phyloP scores from a whole-genome alignment of 2,797 vertebrate species.

The Ara ararauna region DNA sequence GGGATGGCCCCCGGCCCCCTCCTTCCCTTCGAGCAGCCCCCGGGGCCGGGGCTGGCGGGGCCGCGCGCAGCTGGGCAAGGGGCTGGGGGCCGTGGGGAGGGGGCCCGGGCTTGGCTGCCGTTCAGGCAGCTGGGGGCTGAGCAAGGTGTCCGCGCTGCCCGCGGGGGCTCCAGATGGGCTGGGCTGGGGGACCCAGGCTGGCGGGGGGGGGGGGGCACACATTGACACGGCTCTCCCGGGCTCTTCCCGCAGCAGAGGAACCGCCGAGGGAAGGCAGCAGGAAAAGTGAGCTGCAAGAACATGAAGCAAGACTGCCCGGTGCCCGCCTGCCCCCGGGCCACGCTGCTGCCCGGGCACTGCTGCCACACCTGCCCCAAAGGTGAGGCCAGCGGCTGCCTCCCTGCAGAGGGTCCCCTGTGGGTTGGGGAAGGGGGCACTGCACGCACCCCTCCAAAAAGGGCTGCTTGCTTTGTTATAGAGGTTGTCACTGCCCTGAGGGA shows the following conservation, averaged over 20 bases:
- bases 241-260: conserved; percentile 81
- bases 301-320: conserved; percentile 92
- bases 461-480: not conserved
- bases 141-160: conserved; percentile 11
- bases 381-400: not conserved
- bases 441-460: rapidly evolving
- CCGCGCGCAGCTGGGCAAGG: conserved; percentile 24
- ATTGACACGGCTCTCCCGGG: not conserved
- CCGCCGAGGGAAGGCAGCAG: conserved; percentile 86
- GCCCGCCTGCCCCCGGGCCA: conserved; percentile 82
- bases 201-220: not conserved
- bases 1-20: not conserved
- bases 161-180: not conserved
- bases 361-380: conserved; percentile 91
- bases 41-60: not conserved
- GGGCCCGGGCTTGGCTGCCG: not conserved
- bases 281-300: conserved; percentile 95
- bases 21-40: not conserved
- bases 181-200: not conserved
- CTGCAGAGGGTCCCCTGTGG: rapidly evolving
- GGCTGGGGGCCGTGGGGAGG: not conserved
- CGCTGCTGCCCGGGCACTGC: conserved; percentile 90
- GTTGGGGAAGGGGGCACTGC: not conserved
- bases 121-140: conserved; percentile 17
- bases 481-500: not conserved